phyloP scores from a whole-genome alignment of 2,888 invertebrate genomes.

The Leptarthrus brevirostris region DNA sequence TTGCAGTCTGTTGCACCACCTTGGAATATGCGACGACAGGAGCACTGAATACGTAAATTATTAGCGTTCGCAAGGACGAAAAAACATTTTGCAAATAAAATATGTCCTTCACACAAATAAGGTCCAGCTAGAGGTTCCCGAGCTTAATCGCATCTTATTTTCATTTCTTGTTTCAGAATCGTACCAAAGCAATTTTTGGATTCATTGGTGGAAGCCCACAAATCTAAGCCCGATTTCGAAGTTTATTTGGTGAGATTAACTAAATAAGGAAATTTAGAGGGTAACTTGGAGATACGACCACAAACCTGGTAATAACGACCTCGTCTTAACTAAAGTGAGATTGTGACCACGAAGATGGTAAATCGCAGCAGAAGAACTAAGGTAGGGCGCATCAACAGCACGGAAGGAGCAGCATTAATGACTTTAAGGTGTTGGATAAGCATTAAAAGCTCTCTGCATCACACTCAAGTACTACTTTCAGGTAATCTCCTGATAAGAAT shows the following conservation, averaged over 20 bases:
- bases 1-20: constrained; percentile 35
- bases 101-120: constrained; percentile 16
- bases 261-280: constrained; percentile 37
- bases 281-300: constrained; percentile 28
- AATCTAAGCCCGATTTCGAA: constrained; percentile 24
- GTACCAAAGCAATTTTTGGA: constrained; percentile 10
- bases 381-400: constrained; percentile 30
- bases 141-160: neutral
- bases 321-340: neutral
- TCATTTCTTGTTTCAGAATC: neutral
- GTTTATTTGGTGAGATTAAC: constrained; percentile 37
- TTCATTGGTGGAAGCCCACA: constrained; percentile 26
- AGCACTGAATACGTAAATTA: neutral
- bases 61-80: constrained; percentile 1
- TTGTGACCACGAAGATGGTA: constrained; percentile 30
- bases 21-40: constrained; percentile 13
- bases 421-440: constrained; percentile 45
- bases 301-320: constrained; percentile 22
- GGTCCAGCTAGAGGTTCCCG: neutral
- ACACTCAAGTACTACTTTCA: constrained; percentile 36
- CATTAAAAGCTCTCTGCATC: constrained; percentile 47
- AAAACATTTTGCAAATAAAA: constrained; percentile 11
- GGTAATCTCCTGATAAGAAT: constrained; percentile 52
- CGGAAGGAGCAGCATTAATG: constrained; percentile 44
- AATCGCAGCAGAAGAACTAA: constrained; percentile 27